Conservation (phyloP, 2,113 vertebrate genomes). For the Phylloscopus trochilus region DNA sequence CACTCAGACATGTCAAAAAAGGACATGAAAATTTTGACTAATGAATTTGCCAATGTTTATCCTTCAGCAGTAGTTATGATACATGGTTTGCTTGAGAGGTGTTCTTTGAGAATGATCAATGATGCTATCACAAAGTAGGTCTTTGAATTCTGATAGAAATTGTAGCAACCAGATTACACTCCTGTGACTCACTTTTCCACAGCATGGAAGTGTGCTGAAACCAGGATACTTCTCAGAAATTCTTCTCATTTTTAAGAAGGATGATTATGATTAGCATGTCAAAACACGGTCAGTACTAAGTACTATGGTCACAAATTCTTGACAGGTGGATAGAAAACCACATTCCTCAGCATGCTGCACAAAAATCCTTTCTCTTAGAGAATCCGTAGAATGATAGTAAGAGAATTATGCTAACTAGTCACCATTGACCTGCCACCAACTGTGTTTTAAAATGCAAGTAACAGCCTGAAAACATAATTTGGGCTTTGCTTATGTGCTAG, state of each 20-base stretch:
- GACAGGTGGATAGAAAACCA: conserved; percentile 1
- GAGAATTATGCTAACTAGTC: background rate
- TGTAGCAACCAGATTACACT: background rate
- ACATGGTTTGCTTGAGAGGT: background rate
- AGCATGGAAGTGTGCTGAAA: background rate
- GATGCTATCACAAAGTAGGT: background rate
- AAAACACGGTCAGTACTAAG: conserved; percentile 36
- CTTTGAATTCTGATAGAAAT: background rate
- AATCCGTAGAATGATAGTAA: background rate
- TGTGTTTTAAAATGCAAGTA: background rate
- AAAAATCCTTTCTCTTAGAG: background rate
- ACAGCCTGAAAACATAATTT: background rate
- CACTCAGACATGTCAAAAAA: background rate
- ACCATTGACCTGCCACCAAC: background rate
- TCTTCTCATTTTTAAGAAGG: background rate
- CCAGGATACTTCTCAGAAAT: background rate
- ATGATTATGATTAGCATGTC: background rate
- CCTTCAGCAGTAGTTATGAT: background rate
- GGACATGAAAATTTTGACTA: background rate
- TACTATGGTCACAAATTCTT: conserved; percentile 14
- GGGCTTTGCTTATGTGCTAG: background rate
- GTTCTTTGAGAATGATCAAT: background rate
- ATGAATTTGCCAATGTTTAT: background rate
- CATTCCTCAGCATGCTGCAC: background rate
- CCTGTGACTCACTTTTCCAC: background rate